A percentile compares a stretch with the other conserved stretches of the same genome.
Conservation (phyloP, 1,140 invertebrate species). For the Saccostrea glomerata region DNA sequence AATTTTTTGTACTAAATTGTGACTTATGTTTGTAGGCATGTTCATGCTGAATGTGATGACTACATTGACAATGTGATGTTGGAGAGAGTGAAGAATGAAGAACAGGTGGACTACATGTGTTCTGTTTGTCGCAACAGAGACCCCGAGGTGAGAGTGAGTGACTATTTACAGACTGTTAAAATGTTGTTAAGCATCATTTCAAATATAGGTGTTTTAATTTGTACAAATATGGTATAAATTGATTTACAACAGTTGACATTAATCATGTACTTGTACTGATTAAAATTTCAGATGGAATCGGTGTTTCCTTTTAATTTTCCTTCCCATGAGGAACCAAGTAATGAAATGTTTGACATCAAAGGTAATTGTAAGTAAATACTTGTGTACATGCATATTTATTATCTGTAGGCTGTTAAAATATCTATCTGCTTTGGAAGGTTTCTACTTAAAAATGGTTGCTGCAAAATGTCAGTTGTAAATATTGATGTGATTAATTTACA, state of each 20-base stretch:
- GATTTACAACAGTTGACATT: not conserved
- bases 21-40: conserved; percentile 84
- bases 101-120: conserved; percentile 93
- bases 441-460: too few species aligned
- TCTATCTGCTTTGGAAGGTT: too few species aligned
- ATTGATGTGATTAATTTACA: not conserved
- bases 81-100: conserved; percentile 86
- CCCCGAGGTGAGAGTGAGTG: conserved; percentile 59
- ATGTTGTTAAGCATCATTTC: too few species aligned
- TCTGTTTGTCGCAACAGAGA: conserved; percentile 86
- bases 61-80: conserved; percentile 90
- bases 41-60: conserved; percentile 94
- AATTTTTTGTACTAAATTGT: conserved; percentile 42
- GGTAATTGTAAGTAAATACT: not conserved
- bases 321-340: conserved; percentile 14
- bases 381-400: not conserved
- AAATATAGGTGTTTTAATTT: too few species aligned
- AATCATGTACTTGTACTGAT: not conserved
- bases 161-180: too few species aligned
- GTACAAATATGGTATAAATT: too few species aligned
- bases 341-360: conserved; percentile 32
- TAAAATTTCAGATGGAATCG: not conserved
- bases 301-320: conserved; percentile 26
- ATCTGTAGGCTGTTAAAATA: too few species aligned
- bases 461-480: too few species aligned